Conservation (phyloP, 2,113 vertebrate species). For the Acrocephalus kingi region DNA sequence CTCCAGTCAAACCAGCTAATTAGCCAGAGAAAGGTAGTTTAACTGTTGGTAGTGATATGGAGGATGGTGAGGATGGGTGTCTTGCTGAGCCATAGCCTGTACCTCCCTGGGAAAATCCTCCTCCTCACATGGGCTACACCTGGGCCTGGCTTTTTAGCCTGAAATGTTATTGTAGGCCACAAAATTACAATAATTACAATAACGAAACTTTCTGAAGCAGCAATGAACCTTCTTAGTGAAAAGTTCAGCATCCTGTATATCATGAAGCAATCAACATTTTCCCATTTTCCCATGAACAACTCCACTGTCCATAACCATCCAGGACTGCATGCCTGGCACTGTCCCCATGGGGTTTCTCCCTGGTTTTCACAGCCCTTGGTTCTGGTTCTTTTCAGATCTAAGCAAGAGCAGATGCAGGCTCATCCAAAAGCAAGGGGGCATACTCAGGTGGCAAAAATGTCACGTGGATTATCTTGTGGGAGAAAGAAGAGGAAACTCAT, state of each 20-base stretch:
- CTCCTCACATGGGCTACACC: not conserved
- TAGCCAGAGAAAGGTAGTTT: not conserved
- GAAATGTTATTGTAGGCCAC: not conserved
- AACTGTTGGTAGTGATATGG: not conserved
- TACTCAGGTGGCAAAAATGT: not conserved
- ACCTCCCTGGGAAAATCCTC: not conserved
- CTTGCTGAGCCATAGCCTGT: not conserved
- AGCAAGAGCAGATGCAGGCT: not conserved
- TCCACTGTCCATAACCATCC: not conserved
- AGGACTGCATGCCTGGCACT: not conserved
- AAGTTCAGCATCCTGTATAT: not conserved
- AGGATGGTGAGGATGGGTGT: not conserved
- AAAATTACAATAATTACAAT: not conserved
- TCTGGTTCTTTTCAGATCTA: not conserved
- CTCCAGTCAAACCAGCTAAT: not conserved
- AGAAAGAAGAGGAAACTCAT: not conserved
- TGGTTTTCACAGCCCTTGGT: not conserved
- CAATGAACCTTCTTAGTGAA: not conserved
- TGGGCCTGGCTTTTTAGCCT: not conserved
- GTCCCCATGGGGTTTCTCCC: not conserved
- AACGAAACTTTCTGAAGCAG: not conserved
- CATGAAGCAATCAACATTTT: not conserved
- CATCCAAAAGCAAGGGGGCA: not conserved
- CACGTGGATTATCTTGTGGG: not conserved
- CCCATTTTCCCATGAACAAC: not conserved